Evolutionary conservation across 2,888 invertebrate species (phyloP).

Genomic region (Alitta virens): DNA sequence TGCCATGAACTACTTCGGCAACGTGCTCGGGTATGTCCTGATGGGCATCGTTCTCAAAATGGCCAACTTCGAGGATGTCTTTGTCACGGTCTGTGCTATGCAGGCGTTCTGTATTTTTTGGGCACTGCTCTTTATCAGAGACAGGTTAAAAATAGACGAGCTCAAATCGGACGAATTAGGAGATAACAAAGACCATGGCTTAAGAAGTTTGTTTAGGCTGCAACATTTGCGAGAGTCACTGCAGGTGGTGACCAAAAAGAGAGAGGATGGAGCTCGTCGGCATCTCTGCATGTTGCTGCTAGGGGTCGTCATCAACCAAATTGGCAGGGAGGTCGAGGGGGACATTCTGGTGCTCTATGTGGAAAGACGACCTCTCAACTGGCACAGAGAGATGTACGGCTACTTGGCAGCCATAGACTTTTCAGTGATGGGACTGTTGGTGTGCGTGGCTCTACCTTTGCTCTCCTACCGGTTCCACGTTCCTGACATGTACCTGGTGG

Average conservation of each 20-base stretch:
- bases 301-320: conserved; percentile 17
- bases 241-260: conserved; percentile 30
- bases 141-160: conserved; percentile 15
- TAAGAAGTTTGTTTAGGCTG: conserved; percentile 12
- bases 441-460: conserved; percentile 50
- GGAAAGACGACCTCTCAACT: conserved; percentile 67
- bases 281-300: conserved; percentile 30
- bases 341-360: conserved; percentile 75
- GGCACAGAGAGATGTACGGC: conserved; percentile 71
- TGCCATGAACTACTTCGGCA: conserved; percentile 76
- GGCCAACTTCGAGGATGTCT: conserved; percentile 53
- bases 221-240: conserved; percentile 26
- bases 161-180: neutral
- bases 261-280: conserved; percentile 28
- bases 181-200: neutral
- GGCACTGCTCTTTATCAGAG: conserved; percentile 40
- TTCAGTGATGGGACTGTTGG: conserved; percentile 62
- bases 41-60: conserved; percentile 73
- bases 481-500: conserved; percentile 50
- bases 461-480: conserved; percentile 31
- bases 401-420: conserved; percentile 61
- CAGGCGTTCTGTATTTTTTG: conserved; percentile 51
- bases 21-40: conserved; percentile 78
- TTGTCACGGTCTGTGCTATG: conserved; percentile 47
- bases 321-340: conserved; percentile 67